Conservation (phyloP, 1,140 invertebrate species). For the Trialeurodes vaporariorum region DNA sequence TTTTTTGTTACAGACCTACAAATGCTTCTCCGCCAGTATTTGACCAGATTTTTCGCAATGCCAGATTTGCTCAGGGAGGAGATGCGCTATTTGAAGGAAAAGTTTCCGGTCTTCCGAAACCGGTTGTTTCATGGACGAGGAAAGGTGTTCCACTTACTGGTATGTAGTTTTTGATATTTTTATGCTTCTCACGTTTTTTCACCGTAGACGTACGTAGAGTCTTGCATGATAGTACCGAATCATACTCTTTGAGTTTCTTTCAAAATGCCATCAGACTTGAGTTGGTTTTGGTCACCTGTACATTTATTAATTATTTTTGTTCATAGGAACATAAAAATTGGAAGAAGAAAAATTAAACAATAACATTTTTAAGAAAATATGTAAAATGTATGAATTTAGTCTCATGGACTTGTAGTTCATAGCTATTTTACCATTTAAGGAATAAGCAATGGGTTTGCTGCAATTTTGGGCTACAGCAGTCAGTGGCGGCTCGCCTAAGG, state of each 20-base stretch:
- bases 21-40: slow-evolving; percentile 77
- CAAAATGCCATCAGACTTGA: too few species aligned
- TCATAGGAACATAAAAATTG: too few species aligned
- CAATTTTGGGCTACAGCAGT: too few species aligned
- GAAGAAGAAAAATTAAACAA: too few species aligned
- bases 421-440: too few species aligned
- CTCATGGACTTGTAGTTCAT: too few species aligned
- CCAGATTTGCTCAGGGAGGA: slow-evolving; percentile 83
- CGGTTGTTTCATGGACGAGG: slow-evolving; percentile 86
- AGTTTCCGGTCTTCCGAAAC: slow-evolving; percentile 82
- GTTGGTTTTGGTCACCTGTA: too few species aligned
- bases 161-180: slow-evolving; percentile 25
- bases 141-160: slow-evolving; percentile 66
- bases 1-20: slow-evolving; percentile 39
- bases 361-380: too few species aligned
- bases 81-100: slow-evolving; percentile 86
- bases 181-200: not conserved
- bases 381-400: too few species aligned
- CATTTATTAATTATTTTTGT: too few species aligned
- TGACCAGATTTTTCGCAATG: slow-evolving; percentile 86
- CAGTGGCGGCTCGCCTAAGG: too few species aligned
- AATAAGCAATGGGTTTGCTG: too few species aligned
- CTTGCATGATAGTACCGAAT: not conserved
- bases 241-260: not conserved
- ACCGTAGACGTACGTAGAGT: not conserved